phyloP scores from a whole-genome alignment of 2,113 vertebrate genomes.

The Puma concolor region DNA sequence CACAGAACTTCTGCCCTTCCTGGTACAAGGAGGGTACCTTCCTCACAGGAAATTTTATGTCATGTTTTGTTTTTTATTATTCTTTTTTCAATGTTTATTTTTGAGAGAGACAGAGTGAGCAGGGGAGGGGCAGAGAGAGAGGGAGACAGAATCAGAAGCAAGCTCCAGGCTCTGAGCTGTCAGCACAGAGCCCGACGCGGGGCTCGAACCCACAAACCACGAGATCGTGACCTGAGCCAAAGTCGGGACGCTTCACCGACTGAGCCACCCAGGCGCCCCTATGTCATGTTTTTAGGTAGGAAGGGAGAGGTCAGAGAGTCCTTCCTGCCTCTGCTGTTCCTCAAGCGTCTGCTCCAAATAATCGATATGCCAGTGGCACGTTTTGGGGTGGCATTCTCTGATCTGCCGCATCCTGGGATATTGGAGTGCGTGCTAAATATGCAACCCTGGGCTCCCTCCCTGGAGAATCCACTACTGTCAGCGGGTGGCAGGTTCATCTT shows the following conservation, averaged over 20 bases:
- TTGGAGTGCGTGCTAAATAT: fast-evolving
- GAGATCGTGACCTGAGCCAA: too few species aligned
- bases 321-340: not conserved
- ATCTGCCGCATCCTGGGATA: not conserved
- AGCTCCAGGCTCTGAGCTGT: too few species aligned
- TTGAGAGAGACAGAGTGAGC: too few species aligned
- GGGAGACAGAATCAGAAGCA: too few species aligned
- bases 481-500: not conserved
- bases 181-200: too few species aligned
- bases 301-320: not conserved
- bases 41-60: fast-evolving
- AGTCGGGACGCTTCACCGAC: too few species aligned
- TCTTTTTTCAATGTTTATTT: too few species aligned
- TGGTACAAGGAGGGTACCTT: not conserved
- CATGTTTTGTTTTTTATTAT: not conserved
- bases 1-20: not conserved
- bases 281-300: not conserved
- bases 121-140: too few species aligned
- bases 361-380: too few species aligned
- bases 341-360: not conserved
- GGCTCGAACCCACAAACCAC: too few species aligned
- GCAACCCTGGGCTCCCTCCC: not conserved
- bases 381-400: too few species aligned
- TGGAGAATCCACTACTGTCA: not conserved
- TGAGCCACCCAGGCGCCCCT: too few species aligned